Base-by-base conservation (phyloP, 2,888 invertebrate species). In the Abscondita cerata region DNA sequence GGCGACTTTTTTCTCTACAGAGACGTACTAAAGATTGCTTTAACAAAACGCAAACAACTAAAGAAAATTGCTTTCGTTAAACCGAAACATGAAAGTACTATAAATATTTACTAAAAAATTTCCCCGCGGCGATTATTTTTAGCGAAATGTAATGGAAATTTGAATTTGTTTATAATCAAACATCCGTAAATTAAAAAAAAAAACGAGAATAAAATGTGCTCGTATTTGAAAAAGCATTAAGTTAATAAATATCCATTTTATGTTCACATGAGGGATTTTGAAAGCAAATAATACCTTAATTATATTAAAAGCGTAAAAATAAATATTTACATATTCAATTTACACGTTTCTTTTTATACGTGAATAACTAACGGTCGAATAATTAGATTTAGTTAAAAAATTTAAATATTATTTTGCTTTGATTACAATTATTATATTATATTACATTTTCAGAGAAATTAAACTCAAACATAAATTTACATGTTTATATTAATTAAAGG, bases 281-380 rank as follows among this genome's bases (percentile, higher is more conserved):
- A 44, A 44, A 44, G 44, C 44, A 44, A 44, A 44, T 44, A 44
- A 44, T 44, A 44, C 11, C 44, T 18, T 44, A 44, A 44, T 44
- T 44, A 19, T n/a, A 44, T 44, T 44, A 44, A 44, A 44, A 44
- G 44, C 44, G 44, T 44, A 44, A 44, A 44, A 44, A 44, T 44
- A 44, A 44, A 44, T 44, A 44, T 41, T 11, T 44, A 44, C 18
- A 44, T 44, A 44, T 44, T 44, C 19, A 44, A 18, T 44, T 44
- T 44, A 15, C 18, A 18, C 44, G 18, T 44, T 44, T 16, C 44
- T 44, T 44, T 44, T 44, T 44, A 44, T 44, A 44, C 44, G 44
- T 44, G 44, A 44, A 44, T 44, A 44, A 44, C 19, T 19, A 44
- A 44, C 16, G 9, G n/a, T 44, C 19, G 16, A 18, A 44, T 44